Evolutionary conservation across 2,888 invertebrate genomes (phyloP).

Genomic region (Polia nebulosa): DNA sequence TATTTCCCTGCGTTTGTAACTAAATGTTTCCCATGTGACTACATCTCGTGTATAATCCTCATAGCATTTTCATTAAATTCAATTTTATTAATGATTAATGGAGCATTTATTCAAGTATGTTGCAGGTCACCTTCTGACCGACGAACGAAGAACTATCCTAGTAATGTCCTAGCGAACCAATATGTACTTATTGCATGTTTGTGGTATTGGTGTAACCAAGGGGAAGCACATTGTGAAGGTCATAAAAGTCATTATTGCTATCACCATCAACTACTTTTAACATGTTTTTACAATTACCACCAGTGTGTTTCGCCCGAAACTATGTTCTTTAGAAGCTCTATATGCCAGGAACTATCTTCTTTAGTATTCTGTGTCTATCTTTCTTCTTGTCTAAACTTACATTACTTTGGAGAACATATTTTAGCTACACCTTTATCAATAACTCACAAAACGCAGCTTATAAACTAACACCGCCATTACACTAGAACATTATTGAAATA

Average conservation of each 20-base stretch:
- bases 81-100: conserved; percentile 53
- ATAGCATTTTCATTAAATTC: conserved; percentile 43
- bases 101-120: conserved; percentile 75
- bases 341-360: conserved; percentile 25
- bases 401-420: conserved; percentile 59
- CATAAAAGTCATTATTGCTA: conserved; percentile 8
- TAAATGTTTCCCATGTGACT: conserved; percentile 45
- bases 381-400: conserved; percentile 20
- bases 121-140: conserved; percentile 82
- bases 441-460: conserved; percentile 68
- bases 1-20: conserved; percentile 51
- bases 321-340: conserved; percentile 59
- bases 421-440: conserved; percentile 65
- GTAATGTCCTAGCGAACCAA: conserved; percentile 71
- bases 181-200: conserved; percentile 75
- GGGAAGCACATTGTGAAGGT: conserved; percentile 45
- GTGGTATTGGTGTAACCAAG: conserved; percentile 65
- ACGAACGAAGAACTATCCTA: conserved; percentile 74
- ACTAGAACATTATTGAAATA: conserved; percentile 59
- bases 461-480: conserved; percentile 60
- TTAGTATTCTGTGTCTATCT: conserved; percentile 24
- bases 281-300: conserved; percentile 1
- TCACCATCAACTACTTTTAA: neutral
- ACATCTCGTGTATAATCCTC: conserved; percentile 41
- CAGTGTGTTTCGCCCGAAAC: conserved; percentile 53